Evolutionary conservation across 2,888 invertebrate genomes (phyloP).

Genomic region (Pyrochroa serraticornis): DNA sequence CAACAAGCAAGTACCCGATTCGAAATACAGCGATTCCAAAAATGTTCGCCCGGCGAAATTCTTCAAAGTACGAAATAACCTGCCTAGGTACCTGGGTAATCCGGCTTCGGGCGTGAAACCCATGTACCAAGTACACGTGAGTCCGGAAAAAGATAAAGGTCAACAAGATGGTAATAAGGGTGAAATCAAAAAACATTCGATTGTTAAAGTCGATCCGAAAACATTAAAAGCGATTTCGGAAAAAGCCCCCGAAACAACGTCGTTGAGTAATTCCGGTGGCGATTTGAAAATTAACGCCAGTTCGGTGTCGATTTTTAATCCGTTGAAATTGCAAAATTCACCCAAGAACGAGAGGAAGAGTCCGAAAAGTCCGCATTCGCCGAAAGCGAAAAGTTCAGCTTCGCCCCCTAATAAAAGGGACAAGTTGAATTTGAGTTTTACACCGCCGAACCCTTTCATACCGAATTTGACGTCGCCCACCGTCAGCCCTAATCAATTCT

Average conservation of each 20-base stretch:
- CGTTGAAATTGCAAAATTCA: slow-evolving; percentile 53
- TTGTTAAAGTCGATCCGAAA: slow-evolving; percentile 65
- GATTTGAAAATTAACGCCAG: slow-evolving; percentile 58
- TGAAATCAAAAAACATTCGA: slow-evolving; percentile 56
- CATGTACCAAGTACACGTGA: slow-evolving; percentile 60
- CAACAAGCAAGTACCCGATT: slow-evolving; percentile 47
- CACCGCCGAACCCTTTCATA: slow-evolving; percentile 57
- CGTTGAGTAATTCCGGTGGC: slow-evolving; percentile 43
- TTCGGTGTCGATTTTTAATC: slow-evolving; percentile 58
- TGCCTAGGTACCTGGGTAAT: slow-evolving; percentile 63
- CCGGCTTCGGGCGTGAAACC: slow-evolving; percentile 68
- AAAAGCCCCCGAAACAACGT: slow-evolving; percentile 53
- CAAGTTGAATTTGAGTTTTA: slow-evolving; percentile 51
- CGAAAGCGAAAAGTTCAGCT: slow-evolving; percentile 39
- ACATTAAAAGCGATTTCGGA: slow-evolving; percentile 62
- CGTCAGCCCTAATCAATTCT: slow-evolving; percentile 54
- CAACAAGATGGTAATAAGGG: slow-evolving; percentile 33
- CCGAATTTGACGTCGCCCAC: slow-evolving; percentile 55
- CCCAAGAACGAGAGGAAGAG: slow-evolving; percentile 48
- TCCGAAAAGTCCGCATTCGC: slow-evolving; percentile 54
- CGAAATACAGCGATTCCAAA: slow-evolving; percentile 44
- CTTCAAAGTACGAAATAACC: slow-evolving; percentile 63
- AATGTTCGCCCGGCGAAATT: slow-evolving; percentile 61
- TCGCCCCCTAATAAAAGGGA: slow-evolving; percentile 33
- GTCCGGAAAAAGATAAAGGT: slow-evolving; percentile 54